phyloP scores from a whole-genome alignment of 1,140 invertebrate species.

The Micrasema longulum region DNA sequence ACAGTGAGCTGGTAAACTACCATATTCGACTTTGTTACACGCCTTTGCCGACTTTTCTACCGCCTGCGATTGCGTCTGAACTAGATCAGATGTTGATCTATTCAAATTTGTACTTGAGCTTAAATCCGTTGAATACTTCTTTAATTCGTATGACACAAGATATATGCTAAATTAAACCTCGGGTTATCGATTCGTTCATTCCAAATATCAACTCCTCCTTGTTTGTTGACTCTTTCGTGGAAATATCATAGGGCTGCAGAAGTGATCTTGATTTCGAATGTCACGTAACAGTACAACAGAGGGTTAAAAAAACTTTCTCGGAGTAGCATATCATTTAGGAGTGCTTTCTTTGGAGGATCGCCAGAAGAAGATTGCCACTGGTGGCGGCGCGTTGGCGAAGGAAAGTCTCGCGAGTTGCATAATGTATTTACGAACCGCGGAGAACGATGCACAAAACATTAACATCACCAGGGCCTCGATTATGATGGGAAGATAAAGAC shows the following conservation, averaged over 20 bases:
- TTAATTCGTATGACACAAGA: not conserved
- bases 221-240: too few relatives aligned
- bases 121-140: not conserved
- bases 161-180: too few relatives aligned
- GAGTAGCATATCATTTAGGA: not conserved
- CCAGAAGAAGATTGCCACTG: constrained; percentile 8
- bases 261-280: not conserved
- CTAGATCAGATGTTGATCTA: constrained; percentile 4
- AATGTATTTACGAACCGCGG: not conserved
- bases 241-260: too few relatives aligned
- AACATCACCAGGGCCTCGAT: too few relatives aligned
- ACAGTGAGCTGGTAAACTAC: not conserved
- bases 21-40: not conserved
- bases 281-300: not conserved
- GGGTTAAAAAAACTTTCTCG: not conserved
- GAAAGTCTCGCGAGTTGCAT: constrained; percentile 1
- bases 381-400: not conserved
- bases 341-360: not conserved
- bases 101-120: not conserved
- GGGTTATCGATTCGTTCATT: too few relatives aligned
- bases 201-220: too few relatives aligned
- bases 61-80: not conserved
- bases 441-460: too few relatives aligned
- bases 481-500: too few relatives aligned
- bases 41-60: not conserved